Percentiles rank a stretch among this genome's conserved stretches.
Evolutionary conservation across 2,888 invertebrate genomes (phyloP).

Genomic region (Coronaproctus castanopsis): DNA sequence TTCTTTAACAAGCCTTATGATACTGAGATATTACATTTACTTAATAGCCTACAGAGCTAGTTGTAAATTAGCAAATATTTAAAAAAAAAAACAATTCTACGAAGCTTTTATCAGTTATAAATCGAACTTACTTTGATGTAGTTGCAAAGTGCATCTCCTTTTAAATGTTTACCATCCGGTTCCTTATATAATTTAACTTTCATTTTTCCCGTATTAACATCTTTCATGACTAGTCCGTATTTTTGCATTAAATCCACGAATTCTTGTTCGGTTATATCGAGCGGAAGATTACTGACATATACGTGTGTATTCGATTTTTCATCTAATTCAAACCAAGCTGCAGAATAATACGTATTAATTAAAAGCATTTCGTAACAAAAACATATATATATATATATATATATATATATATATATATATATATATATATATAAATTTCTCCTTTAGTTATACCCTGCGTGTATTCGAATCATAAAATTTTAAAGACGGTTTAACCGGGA

Average conservation of each 20-base stretch:
- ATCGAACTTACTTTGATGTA: slow-evolving; percentile 76
- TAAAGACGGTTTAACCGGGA: too few relatives aligned
- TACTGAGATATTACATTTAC: too few relatives aligned
- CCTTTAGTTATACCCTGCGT: not conserved
- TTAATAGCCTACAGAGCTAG: too few relatives aligned
- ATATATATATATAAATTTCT: not conserved
- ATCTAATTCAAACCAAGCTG: slow-evolving; percentile 82
- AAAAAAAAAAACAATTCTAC: too few relatives aligned
- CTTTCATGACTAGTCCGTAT: slow-evolving; percentile 84
- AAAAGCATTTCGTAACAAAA: not conserved
- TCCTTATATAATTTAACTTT: slow-evolving; percentile 85
- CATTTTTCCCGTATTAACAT: slow-evolving; percentile 53
- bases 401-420: not conserved
- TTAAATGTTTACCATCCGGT: slow-evolving; percentile 45
- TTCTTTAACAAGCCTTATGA: too few relatives aligned
- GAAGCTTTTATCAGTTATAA: too few relatives aligned
- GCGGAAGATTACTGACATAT: slow-evolving; percentile 81
- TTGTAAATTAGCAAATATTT: too few relatives aligned
- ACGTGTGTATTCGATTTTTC: slow-evolving; percentile 81
- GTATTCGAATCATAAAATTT: too few relatives aligned
- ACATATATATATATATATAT: not conserved
- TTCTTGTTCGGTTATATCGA: slow-evolving; percentile 69
- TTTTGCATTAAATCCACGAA: slow-evolving; percentile 86
- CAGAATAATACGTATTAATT: too few relatives aligned
- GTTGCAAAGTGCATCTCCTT: slow-evolving; percentile 92